Percentiles rank a stretch among this genome's conserved stretches.
Evolutionary conservation across 2,888 invertebrate species (phyloP).

Genomic region (Lochmaea crataegi): DNA sequence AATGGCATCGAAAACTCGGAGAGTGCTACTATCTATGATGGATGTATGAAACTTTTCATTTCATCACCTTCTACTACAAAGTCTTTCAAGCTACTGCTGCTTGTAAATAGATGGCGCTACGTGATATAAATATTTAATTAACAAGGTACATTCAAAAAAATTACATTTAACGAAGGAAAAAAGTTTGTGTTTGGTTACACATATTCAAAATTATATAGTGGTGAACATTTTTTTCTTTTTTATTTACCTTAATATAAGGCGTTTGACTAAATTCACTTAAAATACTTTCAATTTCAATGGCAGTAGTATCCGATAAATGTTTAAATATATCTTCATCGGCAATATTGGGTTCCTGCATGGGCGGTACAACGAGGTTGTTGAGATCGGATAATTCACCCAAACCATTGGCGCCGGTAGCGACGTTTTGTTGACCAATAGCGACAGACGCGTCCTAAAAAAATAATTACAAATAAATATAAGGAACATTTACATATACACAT

Average conservation of each 20-base stretch:
- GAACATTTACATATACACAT: not conserved
- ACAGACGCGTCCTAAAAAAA: constrained; percentile 73
- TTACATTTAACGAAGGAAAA: too few species aligned
- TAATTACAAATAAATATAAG: not conserved
- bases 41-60: not conserved
- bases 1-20: too few species aligned
- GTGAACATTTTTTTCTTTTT: not conserved
- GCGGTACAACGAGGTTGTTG: constrained; percentile 75
- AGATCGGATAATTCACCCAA: constrained; percentile 80
- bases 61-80: not conserved
- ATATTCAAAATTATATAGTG: too few species aligned
- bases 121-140: not conserved
- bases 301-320: constrained; percentile 83
- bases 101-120: not conserved
- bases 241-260: constrained; percentile 77
- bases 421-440: constrained; percentile 69
- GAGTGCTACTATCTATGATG: too few species aligned
- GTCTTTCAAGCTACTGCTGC: not conserved
- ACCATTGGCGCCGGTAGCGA: constrained; percentile 57
- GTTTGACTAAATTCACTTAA: constrained; percentile 78
- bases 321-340: constrained; percentile 83
- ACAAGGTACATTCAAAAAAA: too few species aligned
- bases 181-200: too few species aligned
- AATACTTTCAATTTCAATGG: constrained; percentile 88
- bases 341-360: constrained; percentile 65